These are phyloP conservation scores for Tragelaphus eurycerus DNA, from an alignment of 2,797 vertebrate genomes.

Conservation along the genomic window DNA sequence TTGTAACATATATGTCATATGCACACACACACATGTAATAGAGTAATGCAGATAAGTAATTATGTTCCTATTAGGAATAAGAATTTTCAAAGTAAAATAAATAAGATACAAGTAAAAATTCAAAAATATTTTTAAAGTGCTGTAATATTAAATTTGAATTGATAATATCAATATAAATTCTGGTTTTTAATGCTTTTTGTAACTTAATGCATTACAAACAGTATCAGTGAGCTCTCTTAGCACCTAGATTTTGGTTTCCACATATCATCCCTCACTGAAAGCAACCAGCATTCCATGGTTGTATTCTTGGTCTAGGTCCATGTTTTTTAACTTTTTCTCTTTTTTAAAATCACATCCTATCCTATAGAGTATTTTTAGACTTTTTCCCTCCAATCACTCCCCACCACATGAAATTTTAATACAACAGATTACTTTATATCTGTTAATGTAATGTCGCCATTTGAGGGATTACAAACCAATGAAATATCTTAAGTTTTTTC, in stretches of 20 bases:
- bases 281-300: background rate
- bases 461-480: background rate
- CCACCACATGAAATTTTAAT: background rate
- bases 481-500: background rate
- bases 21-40: background rate
- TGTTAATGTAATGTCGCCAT: background rate
- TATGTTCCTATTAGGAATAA: background rate
- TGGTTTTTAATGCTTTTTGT: background rate
- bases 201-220: background rate
- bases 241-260: background rate
- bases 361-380: background rate
- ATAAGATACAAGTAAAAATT: background rate
- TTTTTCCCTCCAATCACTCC: background rate
- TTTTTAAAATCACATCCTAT: background rate
- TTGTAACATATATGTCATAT: background rate
- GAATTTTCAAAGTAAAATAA: background rate
- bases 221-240: background rate
- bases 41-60: background rate
- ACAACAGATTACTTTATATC: background rate
- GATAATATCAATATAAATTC: background rate
- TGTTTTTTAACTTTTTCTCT: background rate
- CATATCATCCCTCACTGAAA: background rate
- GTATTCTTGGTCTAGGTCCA: background rate
- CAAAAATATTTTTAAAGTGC: background rate
- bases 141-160: background rate